Evolutionary conservation across 2,888 invertebrate species (phyloP), one percentile per base, ranked within the genome.

Genomic region (Gryllus longicercus): DNA sequence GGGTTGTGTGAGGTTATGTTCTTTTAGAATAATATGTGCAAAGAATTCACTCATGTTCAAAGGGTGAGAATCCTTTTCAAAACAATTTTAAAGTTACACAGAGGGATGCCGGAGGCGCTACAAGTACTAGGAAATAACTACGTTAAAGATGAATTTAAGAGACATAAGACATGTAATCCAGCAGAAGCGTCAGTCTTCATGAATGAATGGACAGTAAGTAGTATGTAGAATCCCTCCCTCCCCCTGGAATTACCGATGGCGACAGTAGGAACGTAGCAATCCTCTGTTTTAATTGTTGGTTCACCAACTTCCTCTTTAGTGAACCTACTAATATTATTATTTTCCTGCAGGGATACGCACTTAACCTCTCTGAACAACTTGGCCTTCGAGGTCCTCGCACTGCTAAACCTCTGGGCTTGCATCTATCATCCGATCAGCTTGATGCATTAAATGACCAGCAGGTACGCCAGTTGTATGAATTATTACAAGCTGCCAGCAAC

Each of bases 201-300:
- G 87, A 91, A 90, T 50, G 97, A 96, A 88, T 98, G 97, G 97
- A 93, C 94, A 78, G 97, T 95, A 87, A 88, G 63, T 63, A n/a
- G n/a, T 38, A 8, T 8, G 8, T 38, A 38, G 8, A 5, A 38
- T 8, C 1, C 38, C 38, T 5, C 38, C 38, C 8, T 38, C 5
- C 38, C 38, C 0, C 5, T 38, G 38, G 38, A 8, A 5, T 38
- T 38, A 38, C 8, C 38, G 38, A 38, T 8, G 38, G 38, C 8
- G 38, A 38, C 5, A 38, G 8, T 38, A 38, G 38, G 38, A 38
- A 38, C 1, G 5, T 8, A 5, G 1, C 38, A 38, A 5, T 8
- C 38, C 38, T 8, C 38, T 8, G 25, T 38, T 38, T 38, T 38
- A 38, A 38, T 38, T 38, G 8, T 38, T 38, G 38, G 8, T 5